Evolutionary conservation across 2,888 invertebrate species (phyloP), one percentile per base, ranked within the genome.

Genomic region (Stramonita haemastoma): DNA sequence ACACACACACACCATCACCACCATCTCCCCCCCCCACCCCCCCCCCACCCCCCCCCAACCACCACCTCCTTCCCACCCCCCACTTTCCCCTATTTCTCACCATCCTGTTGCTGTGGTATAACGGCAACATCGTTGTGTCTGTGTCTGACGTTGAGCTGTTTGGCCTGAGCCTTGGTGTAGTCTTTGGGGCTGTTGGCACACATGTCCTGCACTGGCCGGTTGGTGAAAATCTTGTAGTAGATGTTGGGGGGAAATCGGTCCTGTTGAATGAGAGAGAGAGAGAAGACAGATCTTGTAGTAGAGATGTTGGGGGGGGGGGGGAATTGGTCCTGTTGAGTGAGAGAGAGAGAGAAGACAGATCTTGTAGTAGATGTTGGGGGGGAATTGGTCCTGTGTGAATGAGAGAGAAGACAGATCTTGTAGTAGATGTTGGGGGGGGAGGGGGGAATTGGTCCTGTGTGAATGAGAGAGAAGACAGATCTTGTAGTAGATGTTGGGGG

Each of bases 361-460:
- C 91, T 96, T 96, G 93, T 96, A 96, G 93, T 95, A 96, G 85
- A 96, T 96, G 90, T 95, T 95, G 0, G 96, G 96, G 46, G 96
- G 96, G 91, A 96, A 96, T 81, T 94, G 91, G 17, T 95, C 94
- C 96, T 96, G 93, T 6, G n/a, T 15, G 46, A 46, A 46, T 2
- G 46, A 46, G 8, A 8, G 8, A 19, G 36, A 84, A 85, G 46
- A 46, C 2, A 46, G 46, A 96, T 96, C 91, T 96, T 96, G 93
- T 96, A 96, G 93, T 95, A 96, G 85, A 96, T 96, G 90, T 95
- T 95, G 0, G 96, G 96, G 46, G 96, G 96, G 91, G n/a, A n/a
- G n/a, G n/a, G n/a, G n/a, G n/a, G n/a, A 96, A 96, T 81, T 94
- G 91, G 17, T 95, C 94, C 96, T 96, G 93, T 6, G n/a, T 15